These are phyloP conservation scores for Rhincodon typus DNA, from an alignment of 2,797 vertebrate species.

Conservation along the genomic window DNA sequence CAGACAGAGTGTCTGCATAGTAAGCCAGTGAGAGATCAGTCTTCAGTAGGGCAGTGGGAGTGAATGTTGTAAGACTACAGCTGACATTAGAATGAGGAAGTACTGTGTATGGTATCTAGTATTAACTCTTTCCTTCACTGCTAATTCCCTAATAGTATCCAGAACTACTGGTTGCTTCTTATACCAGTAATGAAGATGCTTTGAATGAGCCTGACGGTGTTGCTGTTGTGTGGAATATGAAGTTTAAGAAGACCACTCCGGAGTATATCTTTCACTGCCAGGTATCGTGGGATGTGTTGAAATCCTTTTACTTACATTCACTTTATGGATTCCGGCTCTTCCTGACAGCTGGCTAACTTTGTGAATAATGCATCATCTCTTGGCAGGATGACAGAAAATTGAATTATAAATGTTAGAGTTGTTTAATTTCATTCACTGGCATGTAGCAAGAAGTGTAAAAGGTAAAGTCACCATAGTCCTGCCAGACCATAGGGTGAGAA, in stretches of 20 bases:
- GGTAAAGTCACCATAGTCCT: too few species aligned
- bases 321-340: neutral
- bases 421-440: neutral
- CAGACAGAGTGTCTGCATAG: neutral
- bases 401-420: neutral
- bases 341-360: neutral
- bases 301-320: neutral
- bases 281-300: conserved; percentile 58
- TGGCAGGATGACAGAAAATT: neutral
- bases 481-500: too few species aligned
- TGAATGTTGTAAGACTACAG: neutral
- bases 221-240: conserved; percentile 96
- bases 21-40: neutral
- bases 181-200: conserved; percentile 94
- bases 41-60: neutral
- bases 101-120: neutral
- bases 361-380: neutral
- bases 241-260: conserved; percentile 93
- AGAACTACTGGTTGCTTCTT: conserved; percentile 88
- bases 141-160: conserved; percentile 70
- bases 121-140: conserved; percentile 49
- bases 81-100: neutral
- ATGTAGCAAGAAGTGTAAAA: neutral
- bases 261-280: conserved; percentile 98
- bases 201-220: conserved; percentile 94